phyloP scores from a whole-genome alignment of 2,888 invertebrate species.

The Thysanoteuthis rhombus region DNA sequence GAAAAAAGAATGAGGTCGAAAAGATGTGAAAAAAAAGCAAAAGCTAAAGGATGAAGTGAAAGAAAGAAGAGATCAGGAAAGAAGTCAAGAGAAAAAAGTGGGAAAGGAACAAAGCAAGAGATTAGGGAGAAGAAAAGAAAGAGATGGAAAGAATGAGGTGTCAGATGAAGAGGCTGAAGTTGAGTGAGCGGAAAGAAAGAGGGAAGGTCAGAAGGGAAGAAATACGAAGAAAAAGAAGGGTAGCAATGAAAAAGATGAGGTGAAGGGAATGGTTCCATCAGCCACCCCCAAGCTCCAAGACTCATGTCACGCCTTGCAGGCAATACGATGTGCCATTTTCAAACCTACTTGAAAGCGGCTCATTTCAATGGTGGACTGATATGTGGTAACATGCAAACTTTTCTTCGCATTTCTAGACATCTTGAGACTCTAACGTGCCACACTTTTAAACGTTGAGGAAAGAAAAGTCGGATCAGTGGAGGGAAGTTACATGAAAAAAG shows the following conservation, averaged over 20 bases:
- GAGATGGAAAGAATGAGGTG: too few species aligned
- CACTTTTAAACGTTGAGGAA: background rate
- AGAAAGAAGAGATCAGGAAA: background rate
- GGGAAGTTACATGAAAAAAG: background rate
- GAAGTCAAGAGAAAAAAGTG: background rate
- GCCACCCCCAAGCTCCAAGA: background rate
- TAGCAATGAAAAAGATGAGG: background rate
- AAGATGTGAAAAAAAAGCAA: too few species aligned
- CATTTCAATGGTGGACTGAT: background rate
- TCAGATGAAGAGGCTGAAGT: background rate
- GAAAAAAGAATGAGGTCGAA: too few species aligned
- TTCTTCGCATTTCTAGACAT: background rate
- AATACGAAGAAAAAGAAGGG: background rate
- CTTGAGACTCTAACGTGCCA: slow-evolving; percentile 12
- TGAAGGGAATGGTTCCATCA: background rate
- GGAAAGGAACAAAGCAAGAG: background rate
- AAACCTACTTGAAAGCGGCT: background rate
- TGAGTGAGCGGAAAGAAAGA: background rate
- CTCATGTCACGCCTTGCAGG: background rate
- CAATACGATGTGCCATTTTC: background rate
- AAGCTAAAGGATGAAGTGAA: background rate
- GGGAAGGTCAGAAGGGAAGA: background rate
- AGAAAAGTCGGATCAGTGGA: background rate
- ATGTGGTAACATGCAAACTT: slow-evolving; percentile 12
- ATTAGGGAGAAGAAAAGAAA: too few species aligned